Evolutionary conservation across 2,797 vertebrate species (phyloP), one percentile per base, ranked within the genome.

Genomic region (Manis pentadactyla): DNA sequence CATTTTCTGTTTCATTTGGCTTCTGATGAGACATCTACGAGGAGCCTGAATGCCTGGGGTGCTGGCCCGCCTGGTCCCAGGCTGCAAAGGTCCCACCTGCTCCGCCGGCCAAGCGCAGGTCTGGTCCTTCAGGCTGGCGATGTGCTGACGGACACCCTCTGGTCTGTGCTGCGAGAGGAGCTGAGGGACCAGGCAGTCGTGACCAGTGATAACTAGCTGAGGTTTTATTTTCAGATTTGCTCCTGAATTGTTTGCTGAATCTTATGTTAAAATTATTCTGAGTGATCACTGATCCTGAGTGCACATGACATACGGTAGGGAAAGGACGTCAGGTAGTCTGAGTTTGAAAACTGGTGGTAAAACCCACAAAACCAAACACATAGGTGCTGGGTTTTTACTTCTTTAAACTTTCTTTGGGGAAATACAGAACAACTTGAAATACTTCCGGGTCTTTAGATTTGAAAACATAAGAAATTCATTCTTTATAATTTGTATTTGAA

Each of bases 191-290:
- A 21, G 17, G 8, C 57, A 88, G 23, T 88, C 39, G 46, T 74
- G 71, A 77, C n/a, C 7, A 55, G 27, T 71, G 93, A 78, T 49
- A 88, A 86, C 46, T 31, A 61, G 23, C 13, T 93, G 59, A 78
- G 42, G 66, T 55, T 94, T 93, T 59, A n/a, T 86, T 97, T 92
- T 89, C 25, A 64, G 53, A 37, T 61, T 84, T 79, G 27, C 10
- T 82, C 39, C 7, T 12, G 88, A 64, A 51, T 68, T 68, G 29
- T 96, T 96, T 92, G n/a, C 23, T 94, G n/a, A 93, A 51, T 77
- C 55, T 51, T 68, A 27, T 27, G 1, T 69, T 92, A 77, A 61
- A 91, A 92, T 93, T 61, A 17, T 68, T 87, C 87, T 73, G 73
- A 46, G 21, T 74, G 63, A 75, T 68, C 8, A 46, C 75, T 88